Evolutionary conservation across 37 sponge, comb jelly and placozoan species (phyloP), one percentile per base, ranked within the genome.

Genomic region (Chondrilla cf. caribensis): DNA sequence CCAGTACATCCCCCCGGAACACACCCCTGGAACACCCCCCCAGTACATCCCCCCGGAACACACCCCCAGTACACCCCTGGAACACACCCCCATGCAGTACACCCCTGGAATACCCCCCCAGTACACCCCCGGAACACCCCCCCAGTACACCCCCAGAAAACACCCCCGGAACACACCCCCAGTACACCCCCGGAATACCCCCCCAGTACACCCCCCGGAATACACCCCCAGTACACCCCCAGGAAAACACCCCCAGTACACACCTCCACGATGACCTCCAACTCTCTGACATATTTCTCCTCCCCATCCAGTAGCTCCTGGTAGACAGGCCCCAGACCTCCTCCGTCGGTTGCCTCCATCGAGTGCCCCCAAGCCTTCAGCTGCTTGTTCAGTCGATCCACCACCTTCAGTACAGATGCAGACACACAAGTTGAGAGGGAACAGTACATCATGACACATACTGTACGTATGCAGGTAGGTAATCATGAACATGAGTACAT

Each of bases 321-420:
- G 44, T 73, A 73, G 2, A 73, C 76, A 73, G 36, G 15, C 43
- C 36, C 76, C 76, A 73, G 3, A 39, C 76, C 76, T 17, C 24
- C 41, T 1, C 76, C 76, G 25, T 73, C 76, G 17, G 76, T 73
- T 2, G 38, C 24, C 24, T 73, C 76, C 21, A 42, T 41, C 7
- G 76, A 73, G 25, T 40, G 25, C 41, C 76, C 76, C 76, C 76
- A 73, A 22, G 76, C 76, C 44, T 40, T 73, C 44, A 73, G 76
- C 76, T 73, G 76, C 24, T 38, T 37, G 15, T 37, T n/a, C 38
- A 73, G 25, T 3, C 76, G 19, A 33, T 33, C 68, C 7, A 7
- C 1, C 68, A 67, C 68, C 68, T 67, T 2, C n/a, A n/a, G n/a
- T n/a, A n/a, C n/a, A n/a, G n/a, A n/a, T n/a, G n/a, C n/a, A n/a